phyloP scores from a whole-genome alignment of 2,797 vertebrate species.

The Xyrichtys novacula region DNA sequence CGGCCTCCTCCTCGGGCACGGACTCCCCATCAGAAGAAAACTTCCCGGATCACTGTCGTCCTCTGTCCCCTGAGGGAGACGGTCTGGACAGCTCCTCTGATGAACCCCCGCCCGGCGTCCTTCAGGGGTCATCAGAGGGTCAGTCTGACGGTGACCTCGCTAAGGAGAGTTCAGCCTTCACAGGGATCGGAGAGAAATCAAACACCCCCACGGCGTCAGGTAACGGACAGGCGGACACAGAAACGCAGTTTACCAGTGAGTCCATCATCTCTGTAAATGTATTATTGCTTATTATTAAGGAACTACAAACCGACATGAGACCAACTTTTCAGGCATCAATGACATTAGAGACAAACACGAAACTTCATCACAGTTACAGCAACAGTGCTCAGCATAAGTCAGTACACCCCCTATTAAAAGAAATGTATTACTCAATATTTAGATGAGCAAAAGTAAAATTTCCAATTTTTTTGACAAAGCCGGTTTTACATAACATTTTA shows the following conservation, averaged over 20 bases:
- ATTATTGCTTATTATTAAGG: too few species aligned
- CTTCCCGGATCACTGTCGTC: constrained; percentile 77
- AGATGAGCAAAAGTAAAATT: too few species aligned
- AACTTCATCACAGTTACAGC: too few species aligned
- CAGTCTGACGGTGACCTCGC: constrained; percentile 53
- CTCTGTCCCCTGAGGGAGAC: constrained; percentile 84
- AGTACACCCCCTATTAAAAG: too few species aligned
- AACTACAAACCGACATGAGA: too few species aligned
- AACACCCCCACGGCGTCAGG: constrained; percentile 53
- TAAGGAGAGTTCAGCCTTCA: constrained; percentile 21
- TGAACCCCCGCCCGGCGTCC: constrained; percentile 75
- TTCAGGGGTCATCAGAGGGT: constrained; percentile 75
- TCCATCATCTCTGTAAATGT: too few species aligned
- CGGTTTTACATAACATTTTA: too few species aligned
- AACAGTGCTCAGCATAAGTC: too few species aligned
- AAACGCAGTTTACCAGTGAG: constrained; percentile 72
- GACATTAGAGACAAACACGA: too few species aligned
- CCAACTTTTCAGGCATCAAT: too few species aligned
- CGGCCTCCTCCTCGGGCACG: constrained; percentile 70
- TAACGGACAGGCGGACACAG: constrained; percentile 75
- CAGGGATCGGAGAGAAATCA: constrained; percentile 33
- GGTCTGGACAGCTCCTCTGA: constrained; percentile 79
- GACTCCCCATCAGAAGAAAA: constrained; percentile 50
- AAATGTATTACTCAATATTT: too few species aligned
- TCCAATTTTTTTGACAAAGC: too few species aligned